phyloP scores from a whole-genome alignment of 2,888 invertebrate genomes.

The Gibbula magus region DNA sequence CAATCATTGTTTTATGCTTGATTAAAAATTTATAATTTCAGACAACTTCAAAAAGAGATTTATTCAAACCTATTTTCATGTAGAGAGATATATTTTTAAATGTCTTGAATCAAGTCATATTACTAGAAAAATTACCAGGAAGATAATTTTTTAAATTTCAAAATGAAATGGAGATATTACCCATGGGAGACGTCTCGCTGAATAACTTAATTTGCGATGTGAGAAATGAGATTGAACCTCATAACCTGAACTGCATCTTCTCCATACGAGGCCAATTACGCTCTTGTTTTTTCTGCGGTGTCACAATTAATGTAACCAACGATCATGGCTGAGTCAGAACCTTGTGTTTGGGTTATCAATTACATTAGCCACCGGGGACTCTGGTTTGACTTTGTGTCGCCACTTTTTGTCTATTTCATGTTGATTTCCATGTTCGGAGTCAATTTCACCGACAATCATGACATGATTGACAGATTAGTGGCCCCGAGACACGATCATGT shows the following conservation, averaged over 20 bases:
- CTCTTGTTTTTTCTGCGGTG: background rate
- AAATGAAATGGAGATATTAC: background rate
- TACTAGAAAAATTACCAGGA: too few species aligned
- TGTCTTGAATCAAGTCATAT: too few species aligned
- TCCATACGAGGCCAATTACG: background rate
- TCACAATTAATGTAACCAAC: constrained; percentile 1
- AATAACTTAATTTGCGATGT: background rate
- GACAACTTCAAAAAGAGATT: too few species aligned
- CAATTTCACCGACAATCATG: too few species aligned
- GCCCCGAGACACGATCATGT: too few species aligned
- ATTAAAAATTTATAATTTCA: too few species aligned
- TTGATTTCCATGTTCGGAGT: background rate
- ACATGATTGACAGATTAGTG: too few species aligned
- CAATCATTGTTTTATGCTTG: too few species aligned
- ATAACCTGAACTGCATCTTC: background rate
- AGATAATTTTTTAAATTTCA: background rate
- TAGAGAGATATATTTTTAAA: too few species aligned
- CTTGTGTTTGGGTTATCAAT: background rate
- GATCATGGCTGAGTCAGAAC: background rate
- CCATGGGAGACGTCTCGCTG: background rate
- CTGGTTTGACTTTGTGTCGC: background rate
- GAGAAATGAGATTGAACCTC: constrained; percentile 1
- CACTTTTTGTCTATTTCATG: background rate
- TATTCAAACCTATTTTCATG: too few species aligned
- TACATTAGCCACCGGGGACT: background rate